These are phyloP conservation scores for Formica selysi DNA, from an alignment of 1,140 invertebrate species.

Conservation along the genomic window DNA sequence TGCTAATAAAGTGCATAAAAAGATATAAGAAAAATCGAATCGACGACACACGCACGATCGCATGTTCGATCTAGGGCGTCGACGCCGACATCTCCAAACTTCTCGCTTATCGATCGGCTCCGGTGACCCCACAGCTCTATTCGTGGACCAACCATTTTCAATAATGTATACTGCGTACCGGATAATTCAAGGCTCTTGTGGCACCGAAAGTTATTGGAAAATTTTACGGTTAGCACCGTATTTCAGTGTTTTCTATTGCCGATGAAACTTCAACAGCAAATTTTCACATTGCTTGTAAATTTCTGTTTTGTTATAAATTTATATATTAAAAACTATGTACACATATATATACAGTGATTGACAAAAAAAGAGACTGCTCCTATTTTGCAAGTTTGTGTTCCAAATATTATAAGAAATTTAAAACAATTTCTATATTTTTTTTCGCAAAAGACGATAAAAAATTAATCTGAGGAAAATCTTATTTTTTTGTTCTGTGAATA, in stretches of 20 bases:
- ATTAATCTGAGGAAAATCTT: no score
- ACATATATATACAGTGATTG: not conserved
- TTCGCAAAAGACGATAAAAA: no score
- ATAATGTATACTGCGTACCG: conserved; percentile 47
- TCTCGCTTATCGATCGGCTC: conserved; percentile 68
- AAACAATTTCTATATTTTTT: no score
- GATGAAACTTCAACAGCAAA: conserved; percentile 41
- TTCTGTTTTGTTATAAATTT: not conserved
- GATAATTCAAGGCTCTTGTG: conserved; percentile 41
- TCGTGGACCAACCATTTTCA: conserved; percentile 44
- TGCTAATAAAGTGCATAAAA: conserved; percentile 81
- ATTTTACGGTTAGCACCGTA: conserved; percentile 24
- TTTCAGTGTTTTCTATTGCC: not conserved
- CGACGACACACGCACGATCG: conserved; percentile 60
- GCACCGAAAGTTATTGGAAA: conserved; percentile 44
- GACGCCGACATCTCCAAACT: conserved; percentile 69
- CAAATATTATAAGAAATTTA: no score
- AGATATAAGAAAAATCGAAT: conserved; percentile 68
- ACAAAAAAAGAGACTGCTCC: no score
- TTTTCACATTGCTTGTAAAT: conserved; percentile 36
- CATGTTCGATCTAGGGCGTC: conserved; percentile 74
- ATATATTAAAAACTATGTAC: not conserved
- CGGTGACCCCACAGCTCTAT: conserved; percentile 36
- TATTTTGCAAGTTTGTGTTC: no score
- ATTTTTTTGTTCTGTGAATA: no score